Evolutionary conservation across 2,797 vertebrate genomes (phyloP).

Genomic region (Coracias cyanogaster): DNA sequence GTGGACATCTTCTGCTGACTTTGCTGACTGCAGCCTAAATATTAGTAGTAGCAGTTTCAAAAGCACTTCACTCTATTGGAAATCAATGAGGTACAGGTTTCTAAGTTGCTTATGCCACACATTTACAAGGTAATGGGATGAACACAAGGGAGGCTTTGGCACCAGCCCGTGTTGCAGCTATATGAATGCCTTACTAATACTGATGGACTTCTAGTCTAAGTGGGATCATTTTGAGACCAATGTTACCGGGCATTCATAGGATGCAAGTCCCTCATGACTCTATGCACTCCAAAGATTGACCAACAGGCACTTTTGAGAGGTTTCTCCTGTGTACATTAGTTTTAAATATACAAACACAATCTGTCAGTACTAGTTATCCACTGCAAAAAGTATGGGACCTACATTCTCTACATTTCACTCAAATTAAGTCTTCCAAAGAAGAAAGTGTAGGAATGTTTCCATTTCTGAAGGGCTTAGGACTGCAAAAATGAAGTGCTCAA

Average conservation of each 20-base stretch:
- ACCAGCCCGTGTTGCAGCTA: not conserved
- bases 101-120: not conserved
- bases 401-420: not conserved
- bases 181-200: not conserved
- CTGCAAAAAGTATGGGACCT: not conserved
- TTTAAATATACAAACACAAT: not conserved
- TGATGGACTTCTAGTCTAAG: not conserved
- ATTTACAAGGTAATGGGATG: not conserved
- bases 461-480: not conserved
- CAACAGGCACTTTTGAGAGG: not conserved
- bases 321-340: not conserved
- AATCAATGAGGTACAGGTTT: not conserved
- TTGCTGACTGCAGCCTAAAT: not conserved
- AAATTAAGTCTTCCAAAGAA: not conserved
- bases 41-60: not conserved
- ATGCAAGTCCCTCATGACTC: not conserved
- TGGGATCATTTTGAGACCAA: not conserved
- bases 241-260: not conserved
- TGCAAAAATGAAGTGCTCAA: not conserved
- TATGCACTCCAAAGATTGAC: not conserved
- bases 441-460: not conserved
- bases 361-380: not conserved
- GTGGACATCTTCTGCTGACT: not conserved
- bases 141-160: not conserved
- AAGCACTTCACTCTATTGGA: not conserved